phyloP scores from a whole-genome alignment of 2,113 vertebrate species.

The Protomyctophum bolini region DNA sequence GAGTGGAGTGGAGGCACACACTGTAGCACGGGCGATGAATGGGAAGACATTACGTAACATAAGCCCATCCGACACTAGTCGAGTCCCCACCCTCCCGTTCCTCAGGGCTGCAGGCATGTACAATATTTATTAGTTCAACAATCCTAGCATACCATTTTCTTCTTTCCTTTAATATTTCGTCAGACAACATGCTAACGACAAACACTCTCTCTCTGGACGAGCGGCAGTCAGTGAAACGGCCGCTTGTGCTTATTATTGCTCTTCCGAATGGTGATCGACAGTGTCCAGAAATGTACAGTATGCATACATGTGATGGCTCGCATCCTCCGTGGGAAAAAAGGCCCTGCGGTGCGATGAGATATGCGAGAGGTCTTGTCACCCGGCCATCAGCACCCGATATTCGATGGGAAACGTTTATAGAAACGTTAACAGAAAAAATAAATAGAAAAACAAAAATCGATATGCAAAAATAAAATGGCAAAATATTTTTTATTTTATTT shows the following conservation, averaged over 20 bases:
- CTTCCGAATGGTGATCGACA: background rate
- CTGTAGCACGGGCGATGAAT: constrained; percentile 45
- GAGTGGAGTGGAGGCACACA: no score
- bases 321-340: no score
- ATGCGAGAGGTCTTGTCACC: no score
- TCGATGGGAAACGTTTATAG: background rate
- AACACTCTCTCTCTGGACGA: constrained; percentile 6
- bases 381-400: background rate
- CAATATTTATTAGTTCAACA: constrained; percentile 44
- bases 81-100: constrained; percentile 62
- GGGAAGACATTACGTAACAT: constrained; percentile 62
- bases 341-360: no score
- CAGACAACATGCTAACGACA: background rate
- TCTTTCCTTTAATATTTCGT: no score
- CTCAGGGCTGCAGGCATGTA: constrained; percentile 26
- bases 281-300: no score
- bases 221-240: constrained; percentile 32
- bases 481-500: background rate
- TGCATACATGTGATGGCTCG: no score
- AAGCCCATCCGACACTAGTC: constrained; percentile 45
- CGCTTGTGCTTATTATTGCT: no score
- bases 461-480: background rate
- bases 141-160: no score
- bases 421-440: background rate
- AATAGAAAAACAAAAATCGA: background rate